Percentiles rank a stretch among this genome's conserved stretches.
These are phyloP conservation scores for Cryptotis parvus DNA, from an alignment of 2,113 vertebrate genomes.

Conservation along the genomic window DNA sequence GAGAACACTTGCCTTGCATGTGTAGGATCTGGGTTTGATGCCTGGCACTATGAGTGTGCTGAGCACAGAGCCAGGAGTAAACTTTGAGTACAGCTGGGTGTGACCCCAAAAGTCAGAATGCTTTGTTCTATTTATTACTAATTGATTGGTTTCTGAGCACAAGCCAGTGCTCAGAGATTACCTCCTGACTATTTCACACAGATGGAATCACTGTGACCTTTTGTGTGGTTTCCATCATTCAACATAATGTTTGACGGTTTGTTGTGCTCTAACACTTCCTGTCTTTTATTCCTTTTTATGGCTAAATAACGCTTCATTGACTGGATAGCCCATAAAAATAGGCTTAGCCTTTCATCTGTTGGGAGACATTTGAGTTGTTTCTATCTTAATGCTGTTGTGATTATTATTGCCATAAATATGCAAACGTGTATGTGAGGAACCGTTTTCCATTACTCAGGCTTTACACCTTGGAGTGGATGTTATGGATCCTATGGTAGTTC, in stretches of 20 bases:
- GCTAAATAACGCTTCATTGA: background rate
- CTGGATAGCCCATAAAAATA: background rate
- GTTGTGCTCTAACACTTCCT: background rate
- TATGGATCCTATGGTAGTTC: background rate
- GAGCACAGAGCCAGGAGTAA: too few relatives aligned
- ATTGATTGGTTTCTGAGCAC: too few relatives aligned
- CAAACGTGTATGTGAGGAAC: rapidly evolving
- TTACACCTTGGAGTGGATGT: background rate
- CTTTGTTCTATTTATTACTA: too few relatives aligned
- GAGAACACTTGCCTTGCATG: too few relatives aligned
- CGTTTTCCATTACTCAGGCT: background rate
- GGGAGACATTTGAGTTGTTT: background rate
- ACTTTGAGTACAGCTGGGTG: too few relatives aligned
- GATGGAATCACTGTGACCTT: background rate
- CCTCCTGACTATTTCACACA: background rate
- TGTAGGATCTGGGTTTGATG: too few relatives aligned
- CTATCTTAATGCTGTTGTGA: background rate
- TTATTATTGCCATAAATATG: background rate
- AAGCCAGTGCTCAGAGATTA: too few relatives aligned
- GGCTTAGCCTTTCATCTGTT: background rate
- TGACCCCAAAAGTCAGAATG: too few relatives aligned
- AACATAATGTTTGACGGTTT: background rate
- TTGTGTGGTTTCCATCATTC: background rate
- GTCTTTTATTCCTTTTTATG: background rate
- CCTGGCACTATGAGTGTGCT: too few relatives aligned